phyloP scores from a whole-genome alignment of 1,140 invertebrate genomes.

The Tachypleus tridentatus region DNA sequence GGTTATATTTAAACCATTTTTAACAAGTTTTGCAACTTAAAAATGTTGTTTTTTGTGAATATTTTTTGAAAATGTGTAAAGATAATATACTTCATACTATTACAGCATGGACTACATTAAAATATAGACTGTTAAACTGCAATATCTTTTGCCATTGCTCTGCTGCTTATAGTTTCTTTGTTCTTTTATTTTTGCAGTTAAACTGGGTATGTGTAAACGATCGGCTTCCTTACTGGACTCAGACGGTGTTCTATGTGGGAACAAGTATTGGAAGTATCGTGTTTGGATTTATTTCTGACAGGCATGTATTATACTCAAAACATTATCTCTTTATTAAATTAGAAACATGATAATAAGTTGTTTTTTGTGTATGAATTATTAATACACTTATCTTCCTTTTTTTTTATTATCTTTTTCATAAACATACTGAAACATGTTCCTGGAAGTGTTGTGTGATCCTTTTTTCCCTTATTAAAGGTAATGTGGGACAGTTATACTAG shows the following conservation, averaged over 20 bases:
- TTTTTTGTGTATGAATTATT: too few species aligned
- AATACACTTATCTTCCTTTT: too few species aligned
- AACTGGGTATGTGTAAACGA: constrained; percentile 21
- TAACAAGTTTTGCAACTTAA: constrained; percentile 4
- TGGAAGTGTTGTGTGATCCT: too few species aligned
- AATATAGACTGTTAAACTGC: constrained; percentile 53
- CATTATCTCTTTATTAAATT: background rate
- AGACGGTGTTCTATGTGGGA: constrained; percentile 21
- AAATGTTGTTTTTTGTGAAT: constrained; percentile 7
- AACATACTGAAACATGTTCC: too few species aligned
- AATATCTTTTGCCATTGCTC: constrained; percentile 64
- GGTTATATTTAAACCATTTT: background rate
- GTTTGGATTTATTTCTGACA: constrained; percentile 21
- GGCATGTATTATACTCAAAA: constrained; percentile 8
- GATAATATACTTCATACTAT: too few species aligned
- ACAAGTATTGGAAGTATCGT: constrained; percentile 17
- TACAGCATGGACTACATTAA: too few species aligned
- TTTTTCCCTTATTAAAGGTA: too few species aligned
- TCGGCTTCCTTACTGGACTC: constrained; percentile 12
- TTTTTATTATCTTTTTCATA: background rate
- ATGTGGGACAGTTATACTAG: too few species aligned
- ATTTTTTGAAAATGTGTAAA: background rate
- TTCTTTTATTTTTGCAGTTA: constrained; percentile 10
- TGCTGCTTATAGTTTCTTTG: constrained; percentile 1
- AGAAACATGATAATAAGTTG: background rate